Percentiles rank a stretch among this genome's conserved stretches.
These are phyloP conservation scores for Synergus laeviventris DNA, from an alignment of 2,888 invertebrate species.

Conservation along the genomic window DNA sequence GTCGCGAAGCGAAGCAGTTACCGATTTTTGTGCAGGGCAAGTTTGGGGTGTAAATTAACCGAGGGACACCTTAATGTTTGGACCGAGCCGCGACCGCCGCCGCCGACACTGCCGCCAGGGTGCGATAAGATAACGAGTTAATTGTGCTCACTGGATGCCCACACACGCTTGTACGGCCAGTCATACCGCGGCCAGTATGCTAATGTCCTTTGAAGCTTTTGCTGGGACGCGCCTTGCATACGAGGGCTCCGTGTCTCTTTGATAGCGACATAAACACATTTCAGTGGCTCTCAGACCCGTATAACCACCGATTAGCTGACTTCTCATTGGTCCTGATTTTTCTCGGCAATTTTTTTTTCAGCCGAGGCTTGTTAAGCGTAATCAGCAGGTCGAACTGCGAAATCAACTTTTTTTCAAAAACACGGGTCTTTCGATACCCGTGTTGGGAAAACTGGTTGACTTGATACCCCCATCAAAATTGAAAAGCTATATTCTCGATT, in stretches of 20 bases:
- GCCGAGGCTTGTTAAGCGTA: not conserved
- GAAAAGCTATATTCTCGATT: no score
- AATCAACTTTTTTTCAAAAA: slow-evolving; percentile 9
- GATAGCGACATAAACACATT: slow-evolving; percentile 75
- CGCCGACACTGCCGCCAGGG: slow-evolving; percentile 65
- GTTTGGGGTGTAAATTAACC: slow-evolving; percentile 74
- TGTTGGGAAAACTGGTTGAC: no score
- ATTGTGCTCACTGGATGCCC: slow-evolving; percentile 75
- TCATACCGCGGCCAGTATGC: slow-evolving; percentile 74
- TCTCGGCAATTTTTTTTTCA: not conserved
- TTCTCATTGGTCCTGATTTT: slow-evolving; percentile 30
- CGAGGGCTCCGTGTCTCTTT: slow-evolving; percentile 72
- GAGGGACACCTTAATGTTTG: slow-evolving; percentile 75
- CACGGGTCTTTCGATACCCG: no score
- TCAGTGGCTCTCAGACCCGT: slow-evolving; percentile 68
- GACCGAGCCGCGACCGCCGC: slow-evolving; percentile 62
- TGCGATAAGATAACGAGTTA: slow-evolving; percentile 76
- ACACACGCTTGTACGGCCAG: slow-evolving; percentile 71
- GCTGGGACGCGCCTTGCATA: slow-evolving; percentile 71
- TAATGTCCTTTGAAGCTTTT: slow-evolving; percentile 73
- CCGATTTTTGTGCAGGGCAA: slow-evolving; percentile 53
- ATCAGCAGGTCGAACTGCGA: slow-evolving; percentile 3
- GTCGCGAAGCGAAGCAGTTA: slow-evolving; percentile 38
- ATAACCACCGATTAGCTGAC: slow-evolving; percentile 44
- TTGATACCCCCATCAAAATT: no score